Conservation (phyloP, 2,888 invertebrate genomes). For the Pherbina coryleti region DNA sequence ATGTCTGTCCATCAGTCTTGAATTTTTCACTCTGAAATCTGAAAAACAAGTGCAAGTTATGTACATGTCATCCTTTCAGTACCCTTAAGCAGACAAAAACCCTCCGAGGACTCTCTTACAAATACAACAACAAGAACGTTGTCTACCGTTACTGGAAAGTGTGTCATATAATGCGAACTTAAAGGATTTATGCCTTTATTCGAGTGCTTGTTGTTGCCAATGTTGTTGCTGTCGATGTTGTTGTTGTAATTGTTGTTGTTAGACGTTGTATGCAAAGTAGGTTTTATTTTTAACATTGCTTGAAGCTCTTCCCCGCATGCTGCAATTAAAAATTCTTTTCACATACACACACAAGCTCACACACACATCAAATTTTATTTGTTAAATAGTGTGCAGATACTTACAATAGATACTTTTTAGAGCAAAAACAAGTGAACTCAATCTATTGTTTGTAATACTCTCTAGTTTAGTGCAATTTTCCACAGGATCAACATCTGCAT, state of each 20-base stretch:
- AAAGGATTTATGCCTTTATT: background rate
- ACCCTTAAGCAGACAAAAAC: constrained; percentile 26
- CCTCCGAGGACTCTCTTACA: background rate
- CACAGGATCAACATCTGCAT: too few relatives aligned
- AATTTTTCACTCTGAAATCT: background rate
- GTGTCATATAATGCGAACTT: constrained; percentile 18
- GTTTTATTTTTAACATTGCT: background rate
- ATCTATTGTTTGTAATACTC: background rate
- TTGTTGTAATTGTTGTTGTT: background rate
- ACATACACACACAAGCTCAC: constrained; percentile 17
- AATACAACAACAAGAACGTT: background rate
- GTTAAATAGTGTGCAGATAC: background rate
- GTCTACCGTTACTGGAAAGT: constrained; percentile 8
- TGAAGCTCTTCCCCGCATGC: background rate
- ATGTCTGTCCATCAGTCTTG: background rate
- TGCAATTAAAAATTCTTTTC: background rate
- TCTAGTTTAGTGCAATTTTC: too few relatives aligned
- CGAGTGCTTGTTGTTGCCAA: background rate
- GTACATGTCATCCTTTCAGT: background rate
- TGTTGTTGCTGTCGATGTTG: background rate
- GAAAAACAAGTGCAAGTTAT: constrained; percentile 7
- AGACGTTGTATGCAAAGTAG: constrained; percentile 12
- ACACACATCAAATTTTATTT: background rate
- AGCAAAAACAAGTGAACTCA: background rate
- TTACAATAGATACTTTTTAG: background rate